Conservation (phyloP, 2,888 invertebrate species). For the Malthinus seriepunctatus region DNA sequence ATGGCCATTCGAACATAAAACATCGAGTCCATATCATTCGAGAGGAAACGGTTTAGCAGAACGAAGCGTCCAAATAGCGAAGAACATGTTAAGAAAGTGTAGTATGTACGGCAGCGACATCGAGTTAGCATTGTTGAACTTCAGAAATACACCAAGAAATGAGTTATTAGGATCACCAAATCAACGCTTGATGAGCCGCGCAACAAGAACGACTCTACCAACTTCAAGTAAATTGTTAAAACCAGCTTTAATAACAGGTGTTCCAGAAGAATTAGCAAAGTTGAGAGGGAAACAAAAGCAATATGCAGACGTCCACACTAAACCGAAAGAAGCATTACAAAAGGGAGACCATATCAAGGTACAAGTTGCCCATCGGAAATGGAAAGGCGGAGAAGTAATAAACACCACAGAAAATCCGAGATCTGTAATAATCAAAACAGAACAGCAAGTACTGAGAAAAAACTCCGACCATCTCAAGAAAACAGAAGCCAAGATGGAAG, state of each 20-base stretch:
- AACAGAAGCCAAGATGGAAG: background rate
- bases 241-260: background rate
- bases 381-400: background rate
- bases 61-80: slow-evolving; percentile 3
- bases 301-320: background rate
- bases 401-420: background rate
- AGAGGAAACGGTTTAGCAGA: slow-evolving; percentile 3
- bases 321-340: background rate
- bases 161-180: slow-evolving; percentile 7
- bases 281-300: background rate
- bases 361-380: background rate
- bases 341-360: background rate
- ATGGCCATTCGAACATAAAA: slow-evolving; percentile 5
- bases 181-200: background rate
- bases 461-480: slow-evolving; percentile 2
- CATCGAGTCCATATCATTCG: background rate
- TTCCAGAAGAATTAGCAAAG: background rate
- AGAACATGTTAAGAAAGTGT: slow-evolving; percentile 11
- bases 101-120: background rate
- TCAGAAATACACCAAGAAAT: slow-evolving; percentile 7
- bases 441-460: background rate
- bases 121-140: slow-evolving; percentile 1
- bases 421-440: background rate
- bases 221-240: background rate
- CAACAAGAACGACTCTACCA: background rate